Evolutionary conservation across 2,797 vertebrate genomes (phyloP).

Genomic region (Anabas testudineus): DNA sequence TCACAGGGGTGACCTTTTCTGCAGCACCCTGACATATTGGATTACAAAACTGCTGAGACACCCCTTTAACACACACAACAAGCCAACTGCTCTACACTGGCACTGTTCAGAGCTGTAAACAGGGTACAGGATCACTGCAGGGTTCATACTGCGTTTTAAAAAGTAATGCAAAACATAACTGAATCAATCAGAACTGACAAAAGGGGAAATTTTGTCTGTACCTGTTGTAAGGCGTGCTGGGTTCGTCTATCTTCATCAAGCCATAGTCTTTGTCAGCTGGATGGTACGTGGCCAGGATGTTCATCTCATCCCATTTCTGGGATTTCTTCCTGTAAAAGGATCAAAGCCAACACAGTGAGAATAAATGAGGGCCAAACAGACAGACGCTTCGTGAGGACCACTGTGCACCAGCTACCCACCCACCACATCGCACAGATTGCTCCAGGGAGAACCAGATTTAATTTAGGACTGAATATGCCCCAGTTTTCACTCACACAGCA

Average conservation of each 20-base stretch:
- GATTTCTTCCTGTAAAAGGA: conserved; percentile 91
- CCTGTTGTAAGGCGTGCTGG: conserved; percentile 97
- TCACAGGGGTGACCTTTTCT: conserved; percentile 64
- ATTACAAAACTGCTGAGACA: conserved; percentile 61
- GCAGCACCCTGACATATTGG: conserved; percentile 53
- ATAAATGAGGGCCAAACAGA: conserved; percentile 23
- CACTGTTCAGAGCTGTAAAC: not conserved
- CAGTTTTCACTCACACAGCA: conserved; percentile 54
- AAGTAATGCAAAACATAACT: not conserved
- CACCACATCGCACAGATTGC: conserved; percentile 41
- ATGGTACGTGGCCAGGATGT: conserved; percentile 98
- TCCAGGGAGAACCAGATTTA: conserved; percentile 55
- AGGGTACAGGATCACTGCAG: not conserved
- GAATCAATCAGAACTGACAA: not conserved
- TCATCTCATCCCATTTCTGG: conserved; percentile 99
- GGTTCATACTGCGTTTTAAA: not conserved
- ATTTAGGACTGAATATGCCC: conserved; percentile 69
- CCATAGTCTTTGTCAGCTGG: conserved; percentile 98
- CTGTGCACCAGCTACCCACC: conserved; percentile 15
- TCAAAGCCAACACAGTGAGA: conserved; percentile 22
- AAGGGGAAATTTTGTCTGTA: conserved; percentile 49
- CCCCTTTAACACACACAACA: not conserved
- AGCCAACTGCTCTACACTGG: not conserved
- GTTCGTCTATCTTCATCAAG: conserved; percentile 99
- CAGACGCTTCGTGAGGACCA: conserved; percentile 34